Conservation (phyloP, 92 coral and sea anemone species). For the Heteractis magnifica region DNA sequence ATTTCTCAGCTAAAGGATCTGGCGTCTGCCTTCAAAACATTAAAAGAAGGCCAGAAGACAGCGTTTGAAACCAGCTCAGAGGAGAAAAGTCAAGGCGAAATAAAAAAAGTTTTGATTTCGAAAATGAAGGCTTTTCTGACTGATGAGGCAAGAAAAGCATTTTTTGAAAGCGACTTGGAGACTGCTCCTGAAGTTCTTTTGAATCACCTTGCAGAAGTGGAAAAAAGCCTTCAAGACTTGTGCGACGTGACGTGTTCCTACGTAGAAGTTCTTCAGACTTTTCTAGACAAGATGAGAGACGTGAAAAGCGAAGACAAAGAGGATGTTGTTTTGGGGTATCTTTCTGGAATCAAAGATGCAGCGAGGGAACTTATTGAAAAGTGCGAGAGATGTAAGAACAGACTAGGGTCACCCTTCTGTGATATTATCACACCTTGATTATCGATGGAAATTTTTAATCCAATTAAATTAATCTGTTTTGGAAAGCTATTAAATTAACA, state of each 20-base stretch:
- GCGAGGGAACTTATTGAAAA: not conserved
- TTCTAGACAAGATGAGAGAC: not conserved
- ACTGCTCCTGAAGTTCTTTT: not conserved
- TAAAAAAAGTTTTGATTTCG: not conserved
- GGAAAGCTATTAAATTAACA: too few species aligned
- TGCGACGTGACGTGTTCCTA: not conserved
- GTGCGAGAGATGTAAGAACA: not conserved
- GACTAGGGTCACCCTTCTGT: not conserved
- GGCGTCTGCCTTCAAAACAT: not conserved
- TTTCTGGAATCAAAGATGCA: not conserved
- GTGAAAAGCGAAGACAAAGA: not conserved
- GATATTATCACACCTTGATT: too few species aligned
- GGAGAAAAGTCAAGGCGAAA: not conserved
- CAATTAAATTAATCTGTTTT: too few species aligned
- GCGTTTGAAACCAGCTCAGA: not conserved
- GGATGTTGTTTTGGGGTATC: not conserved
- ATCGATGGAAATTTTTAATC: too few species aligned
- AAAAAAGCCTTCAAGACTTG: not conserved
- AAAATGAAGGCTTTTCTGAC: not conserved
- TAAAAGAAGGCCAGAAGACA: not conserved
- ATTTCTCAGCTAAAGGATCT: not conserved
- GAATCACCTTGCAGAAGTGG: not conserved
- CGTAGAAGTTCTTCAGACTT: not conserved
- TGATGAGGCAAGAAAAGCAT: not conserved
- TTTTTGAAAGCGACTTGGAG: not conserved